Evolutionary conservation across 2,797 vertebrate genomes (phyloP).

Genomic region (Thunnus albacares): DNA sequence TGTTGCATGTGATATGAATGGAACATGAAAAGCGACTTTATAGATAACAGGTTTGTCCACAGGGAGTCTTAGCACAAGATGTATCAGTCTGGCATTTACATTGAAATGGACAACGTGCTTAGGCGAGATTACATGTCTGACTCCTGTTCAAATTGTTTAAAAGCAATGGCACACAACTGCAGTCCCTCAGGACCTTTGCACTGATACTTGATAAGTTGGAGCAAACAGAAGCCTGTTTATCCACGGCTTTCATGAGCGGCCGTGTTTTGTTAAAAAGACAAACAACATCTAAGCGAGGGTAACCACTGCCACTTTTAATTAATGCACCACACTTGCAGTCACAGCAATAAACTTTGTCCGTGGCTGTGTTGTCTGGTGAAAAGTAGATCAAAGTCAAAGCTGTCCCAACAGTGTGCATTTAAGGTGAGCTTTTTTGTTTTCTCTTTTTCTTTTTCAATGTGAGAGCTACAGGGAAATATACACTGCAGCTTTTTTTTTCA

Average conservation of each 20-base stretch:
- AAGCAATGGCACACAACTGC: conserved; percentile 30
- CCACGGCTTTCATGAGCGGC: conserved; percentile 77
- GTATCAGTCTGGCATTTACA: conserved; percentile 69
- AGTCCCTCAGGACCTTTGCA: conserved; percentile 61
- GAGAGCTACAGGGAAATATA: conserved; percentile 66
- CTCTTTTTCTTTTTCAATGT: conserved; percentile 18
- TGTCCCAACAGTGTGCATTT: conserved; percentile 50
- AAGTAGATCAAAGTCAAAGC: conserved; percentile 82
- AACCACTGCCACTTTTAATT: conserved; percentile 83
- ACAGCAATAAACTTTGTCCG: conserved; percentile 76
- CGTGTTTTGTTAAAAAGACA: conserved; percentile 79
- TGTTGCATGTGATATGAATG: neutral
- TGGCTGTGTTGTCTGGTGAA: conserved; percentile 61
- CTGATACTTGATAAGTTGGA: conserved; percentile 72
- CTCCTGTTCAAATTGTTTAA: conserved; percentile 68
- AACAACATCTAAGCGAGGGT: conserved; percentile 75
- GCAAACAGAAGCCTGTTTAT: conserved; percentile 80
- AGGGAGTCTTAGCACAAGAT: conserved; percentile 46
- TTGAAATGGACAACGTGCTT: conserved; percentile 62
- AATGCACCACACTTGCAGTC: conserved; percentile 75
- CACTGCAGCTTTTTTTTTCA: conserved; percentile 59
- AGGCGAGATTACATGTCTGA: conserved; percentile 50
- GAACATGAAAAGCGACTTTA: conserved; percentile 14
- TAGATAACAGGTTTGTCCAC: conserved; percentile 40
- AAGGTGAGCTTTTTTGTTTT: conserved; percentile 51